Evolutionary conservation across 2,113 vertebrate species (phyloP).

Genomic region (Pachyramphus minor): DNA sequence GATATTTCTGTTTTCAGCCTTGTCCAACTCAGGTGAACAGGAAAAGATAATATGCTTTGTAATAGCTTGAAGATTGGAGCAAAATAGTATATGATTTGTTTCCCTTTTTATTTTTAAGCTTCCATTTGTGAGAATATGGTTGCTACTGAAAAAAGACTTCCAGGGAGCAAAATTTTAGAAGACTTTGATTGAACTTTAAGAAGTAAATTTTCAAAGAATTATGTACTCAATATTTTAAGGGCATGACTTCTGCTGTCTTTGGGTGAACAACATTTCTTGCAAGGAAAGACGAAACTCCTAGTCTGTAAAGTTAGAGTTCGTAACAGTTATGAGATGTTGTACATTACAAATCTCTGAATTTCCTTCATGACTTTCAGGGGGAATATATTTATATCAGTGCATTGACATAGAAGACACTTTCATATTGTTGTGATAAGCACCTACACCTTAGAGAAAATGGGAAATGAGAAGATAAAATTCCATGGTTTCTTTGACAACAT

Average conservation of each 20-base stretch:
- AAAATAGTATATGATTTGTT: neutral
- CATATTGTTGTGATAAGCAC: neutral
- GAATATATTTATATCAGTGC: neutral
- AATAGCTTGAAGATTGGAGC: neutral
- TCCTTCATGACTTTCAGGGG: neutral
- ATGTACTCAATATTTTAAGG: neutral
- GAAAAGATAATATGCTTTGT: neutral
- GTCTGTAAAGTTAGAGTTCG: neutral
- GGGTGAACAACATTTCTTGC: neutral
- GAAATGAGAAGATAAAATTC: neutral
- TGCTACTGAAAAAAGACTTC: neutral
- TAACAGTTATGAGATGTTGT: neutral
- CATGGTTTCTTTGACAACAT: neutral
- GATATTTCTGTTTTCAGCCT: neutral
- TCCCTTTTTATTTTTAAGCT: neutral
- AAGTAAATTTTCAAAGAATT: neutral
- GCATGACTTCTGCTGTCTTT: neutral
- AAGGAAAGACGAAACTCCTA: neutral
- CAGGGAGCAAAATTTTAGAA: neutral
- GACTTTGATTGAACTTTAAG: neutral
- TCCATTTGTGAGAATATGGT: neutral
- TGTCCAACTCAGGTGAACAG: neutral
- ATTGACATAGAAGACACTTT: neutral
- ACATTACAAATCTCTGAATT: neutral
- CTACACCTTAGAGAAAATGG: neutral